Conservation (phyloP, 2,797 vertebrate species). For the Remorina albescens region DNA sequence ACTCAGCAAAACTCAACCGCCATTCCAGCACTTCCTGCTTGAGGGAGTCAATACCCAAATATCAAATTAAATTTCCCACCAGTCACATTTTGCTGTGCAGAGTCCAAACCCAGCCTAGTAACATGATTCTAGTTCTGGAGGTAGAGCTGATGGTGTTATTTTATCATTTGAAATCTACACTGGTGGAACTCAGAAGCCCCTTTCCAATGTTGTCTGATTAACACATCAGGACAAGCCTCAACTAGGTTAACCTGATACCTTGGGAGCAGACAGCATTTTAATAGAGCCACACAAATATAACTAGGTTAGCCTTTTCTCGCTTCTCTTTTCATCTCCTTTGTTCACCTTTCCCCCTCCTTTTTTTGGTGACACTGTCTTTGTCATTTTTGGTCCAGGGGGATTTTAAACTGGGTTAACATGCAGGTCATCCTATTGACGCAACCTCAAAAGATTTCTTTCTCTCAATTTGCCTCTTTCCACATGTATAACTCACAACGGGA, state of each 20-base stretch:
- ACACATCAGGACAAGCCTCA: slow-evolving; percentile 60
- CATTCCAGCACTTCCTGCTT: background rate
- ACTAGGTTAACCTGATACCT: slow-evolving; percentile 67
- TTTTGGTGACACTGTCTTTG: slow-evolving; percentile 21
- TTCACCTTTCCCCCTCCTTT: background rate
- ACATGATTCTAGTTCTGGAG: slow-evolving; percentile 7
- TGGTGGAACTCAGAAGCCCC: slow-evolving; percentile 34
- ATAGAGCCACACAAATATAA: slow-evolving; percentile 40
- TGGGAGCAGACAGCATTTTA: slow-evolving; percentile 60
- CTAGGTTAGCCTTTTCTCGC: slow-evolving; percentile 34
- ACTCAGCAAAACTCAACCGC: slow-evolving; percentile 2
- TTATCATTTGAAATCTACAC: slow-evolving; percentile 52
- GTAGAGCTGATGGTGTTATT: slow-evolving; percentile 43
- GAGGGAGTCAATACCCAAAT: slow-evolving; percentile 39
- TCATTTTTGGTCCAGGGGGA: slow-evolving; percentile 27
- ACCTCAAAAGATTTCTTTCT: slow-evolving; percentile 25
- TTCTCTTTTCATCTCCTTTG: background rate
- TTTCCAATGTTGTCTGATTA: slow-evolving; percentile 63
- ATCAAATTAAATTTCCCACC: slow-evolving; percentile 42
- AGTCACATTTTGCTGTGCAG: slow-evolving; percentile 28
- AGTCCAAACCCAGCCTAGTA: slow-evolving; percentile 25
- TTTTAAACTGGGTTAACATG: slow-evolving; percentile 40
- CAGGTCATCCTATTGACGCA: slow-evolving; percentile 37
- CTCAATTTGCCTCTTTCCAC: slow-evolving; percentile 21
- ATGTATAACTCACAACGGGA: slow-evolving; percentile 14